These are phyloP conservation scores for Heterochromis multidens DNA, from an alignment of 2,113 vertebrate species.

Conservation along the genomic window DNA sequence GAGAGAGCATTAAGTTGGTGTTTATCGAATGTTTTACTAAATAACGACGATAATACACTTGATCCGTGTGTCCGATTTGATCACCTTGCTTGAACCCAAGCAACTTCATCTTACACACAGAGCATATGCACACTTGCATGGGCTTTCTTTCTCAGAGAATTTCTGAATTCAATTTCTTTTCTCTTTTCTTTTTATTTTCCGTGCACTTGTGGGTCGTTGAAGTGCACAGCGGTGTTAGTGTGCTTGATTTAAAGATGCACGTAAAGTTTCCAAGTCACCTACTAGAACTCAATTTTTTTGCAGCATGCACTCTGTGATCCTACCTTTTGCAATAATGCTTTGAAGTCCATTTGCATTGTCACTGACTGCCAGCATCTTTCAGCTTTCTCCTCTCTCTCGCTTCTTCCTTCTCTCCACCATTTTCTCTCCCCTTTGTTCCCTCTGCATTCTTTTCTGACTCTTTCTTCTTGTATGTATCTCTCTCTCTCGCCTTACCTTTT, in stretches of 20 bases:
- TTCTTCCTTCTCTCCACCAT: not conserved
- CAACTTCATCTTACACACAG: not conserved
- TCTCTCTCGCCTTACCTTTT: slow-evolving; percentile 21
- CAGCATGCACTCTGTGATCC: slow-evolving; percentile 26
- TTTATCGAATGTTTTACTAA: slow-evolving; percentile 30
- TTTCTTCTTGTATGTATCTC: not conserved
- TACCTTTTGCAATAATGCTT: slow-evolving; percentile 43
- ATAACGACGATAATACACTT: slow-evolving; percentile 37
- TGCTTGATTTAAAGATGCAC: slow-evolving; percentile 26
- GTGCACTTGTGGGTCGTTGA: not conserved
- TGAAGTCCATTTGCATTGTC: slow-evolving; percentile 60
- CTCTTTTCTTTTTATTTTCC: not conserved
- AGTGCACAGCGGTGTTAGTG: not conserved
- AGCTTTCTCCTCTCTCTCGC: not conserved
- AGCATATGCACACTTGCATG: not conserved
- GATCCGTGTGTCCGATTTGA: slow-evolving; percentile 23
- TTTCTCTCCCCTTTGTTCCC: slow-evolving; percentile 11
- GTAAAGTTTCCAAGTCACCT: slow-evolving; percentile 33
- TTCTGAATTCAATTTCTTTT: not conserved
- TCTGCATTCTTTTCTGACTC: not conserved
- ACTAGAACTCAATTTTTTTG: slow-evolving; percentile 7
- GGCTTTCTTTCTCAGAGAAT: not conserved
- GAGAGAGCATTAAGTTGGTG: slow-evolving; percentile 26
- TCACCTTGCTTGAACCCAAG: not conserved
- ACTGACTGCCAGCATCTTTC: slow-evolving; percentile 33